Evolutionary conservation across 2,797 vertebrate genomes (phyloP).

Genomic region (Siniperca undulata): DNA sequence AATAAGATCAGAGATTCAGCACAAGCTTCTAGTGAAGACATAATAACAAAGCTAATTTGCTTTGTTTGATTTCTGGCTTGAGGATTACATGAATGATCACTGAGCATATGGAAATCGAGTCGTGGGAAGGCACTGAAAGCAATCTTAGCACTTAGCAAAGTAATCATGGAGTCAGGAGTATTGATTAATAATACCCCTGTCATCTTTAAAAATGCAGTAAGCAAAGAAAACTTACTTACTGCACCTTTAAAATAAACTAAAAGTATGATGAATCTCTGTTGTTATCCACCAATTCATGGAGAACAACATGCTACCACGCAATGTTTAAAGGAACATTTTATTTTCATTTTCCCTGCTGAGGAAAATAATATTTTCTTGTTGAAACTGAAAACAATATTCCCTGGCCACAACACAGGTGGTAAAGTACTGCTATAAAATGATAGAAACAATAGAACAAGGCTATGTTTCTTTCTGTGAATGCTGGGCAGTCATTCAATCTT

Average conservation of each 20-base stretch:
- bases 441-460: not conserved
- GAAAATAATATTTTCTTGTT: not conserved
- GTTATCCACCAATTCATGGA: not conserved
- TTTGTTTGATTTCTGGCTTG: constrained; percentile 42
- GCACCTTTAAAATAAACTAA: not conserved
- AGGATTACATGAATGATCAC: constrained; percentile 39
- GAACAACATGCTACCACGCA: not conserved
- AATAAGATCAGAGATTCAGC: constrained; percentile 11
- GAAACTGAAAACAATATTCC: not conserved
- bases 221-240: not conserved
- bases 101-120: constrained; percentile 33
- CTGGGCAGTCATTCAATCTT: not conserved
- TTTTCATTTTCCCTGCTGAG: not conserved
- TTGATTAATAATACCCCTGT: constrained; percentile 38
- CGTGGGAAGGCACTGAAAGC: constrained; percentile 18
- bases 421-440: not conserved
- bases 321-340: not conserved
- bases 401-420: not conserved
- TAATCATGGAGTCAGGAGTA: constrained; percentile 40
- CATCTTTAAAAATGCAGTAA: constrained; percentile 25
- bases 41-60: constrained; percentile 35
- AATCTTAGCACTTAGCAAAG: constrained; percentile 50
- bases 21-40: not conserved
- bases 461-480: not conserved
- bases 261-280: not conserved